Base-by-base conservation (phyloP, 2,888 invertebrate species). In the Xanthorhoe spadicearia region DNA sequence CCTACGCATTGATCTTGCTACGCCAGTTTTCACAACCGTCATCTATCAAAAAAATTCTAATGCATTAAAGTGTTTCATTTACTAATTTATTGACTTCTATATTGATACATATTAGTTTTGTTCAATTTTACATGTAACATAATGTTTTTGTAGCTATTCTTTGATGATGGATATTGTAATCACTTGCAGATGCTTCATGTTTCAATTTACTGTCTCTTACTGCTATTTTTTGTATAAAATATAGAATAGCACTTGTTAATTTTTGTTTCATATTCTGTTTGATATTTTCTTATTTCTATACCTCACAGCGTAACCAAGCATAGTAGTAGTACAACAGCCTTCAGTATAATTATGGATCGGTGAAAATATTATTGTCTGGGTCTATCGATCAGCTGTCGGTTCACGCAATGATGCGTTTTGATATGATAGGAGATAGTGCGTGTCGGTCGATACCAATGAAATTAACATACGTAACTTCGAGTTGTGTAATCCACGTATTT, bases 361-460 rank as follows among this genome's bases (percentile, higher is more conserved):
- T 65, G 54, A 63, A 48, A 70, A 62, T 61, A 38, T 63, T 65
- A 51, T 66, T 68, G 68, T 69, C 69, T 70, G 70, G 73, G 77
- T 74, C 76, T 78, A 81, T 82, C 85, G 80, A 85, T 88, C 88
- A 86, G 82, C 81, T 85, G 88, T 88, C 86, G 67, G 77, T 81
- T 84, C 81, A 81, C 83, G 86, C 84, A 83, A 83, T 85, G 85
- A 85, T 87, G 85, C 83, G 84, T 88, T 86, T 84, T 81, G 86
- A 86, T 86, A 84, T 83, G 86, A 85, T 85, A 80, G 81, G 83
- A 87, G 89, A 90, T 90, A 87, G 88, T 87, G 88, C 88, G 87
- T 89, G 84, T 81, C 81, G 77, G 81, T 82, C 81, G 79, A 81
- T 83, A 80, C 79, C 73, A 77, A 78, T 75, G 68, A 75, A 78